phyloP scores from a whole-genome alignment of 2,113 vertebrate genomes.

The Sisor rabdophorus region DNA sequence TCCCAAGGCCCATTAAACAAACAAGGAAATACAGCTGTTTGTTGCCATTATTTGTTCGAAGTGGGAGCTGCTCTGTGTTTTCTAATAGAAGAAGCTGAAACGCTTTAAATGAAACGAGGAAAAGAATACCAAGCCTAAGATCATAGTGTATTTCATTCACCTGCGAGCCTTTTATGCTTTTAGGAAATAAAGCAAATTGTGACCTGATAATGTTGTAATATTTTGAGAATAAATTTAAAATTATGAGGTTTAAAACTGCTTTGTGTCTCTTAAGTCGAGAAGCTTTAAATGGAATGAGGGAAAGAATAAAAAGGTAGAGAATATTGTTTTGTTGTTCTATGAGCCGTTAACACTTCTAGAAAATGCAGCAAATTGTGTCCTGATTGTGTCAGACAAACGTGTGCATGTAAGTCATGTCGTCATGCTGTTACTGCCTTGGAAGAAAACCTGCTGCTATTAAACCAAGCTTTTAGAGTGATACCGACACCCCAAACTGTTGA shows the following conservation, averaged over 20 bases:
- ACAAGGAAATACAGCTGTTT: slow-evolving; percentile 12
- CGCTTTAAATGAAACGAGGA: not conserved
- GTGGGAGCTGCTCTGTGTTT: not conserved
- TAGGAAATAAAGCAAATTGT: slow-evolving; percentile 21
- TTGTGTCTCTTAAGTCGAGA: too few relatives aligned
- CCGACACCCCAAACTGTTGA: too few relatives aligned
- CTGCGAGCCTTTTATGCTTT: not conserved
- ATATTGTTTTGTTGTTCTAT: not conserved
- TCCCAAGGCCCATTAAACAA: slow-evolving; percentile 25
- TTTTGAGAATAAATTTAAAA: too few relatives aligned
- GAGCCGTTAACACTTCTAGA: not conserved
- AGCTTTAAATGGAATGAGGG: not conserved
- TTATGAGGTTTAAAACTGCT: too few relatives aligned
- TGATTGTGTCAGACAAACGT: slow-evolving; percentile 27
- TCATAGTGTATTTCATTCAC: not conserved
- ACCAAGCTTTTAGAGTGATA: slow-evolving; percentile 14
- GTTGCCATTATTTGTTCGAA: not conserved
- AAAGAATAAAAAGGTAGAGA: not conserved
- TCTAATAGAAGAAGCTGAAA: not conserved
- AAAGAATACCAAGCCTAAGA: not conserved
- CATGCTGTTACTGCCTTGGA: not conserved
- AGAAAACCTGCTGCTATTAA: not conserved
- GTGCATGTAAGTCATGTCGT: not conserved
- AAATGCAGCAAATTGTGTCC: slow-evolving; percentile 30
- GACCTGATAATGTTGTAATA: slow-evolving; percentile 28